Evolutionary conservation across 1,140 invertebrate genomes (phyloP).

Genomic region (Matsumurasca onukii): DNA sequence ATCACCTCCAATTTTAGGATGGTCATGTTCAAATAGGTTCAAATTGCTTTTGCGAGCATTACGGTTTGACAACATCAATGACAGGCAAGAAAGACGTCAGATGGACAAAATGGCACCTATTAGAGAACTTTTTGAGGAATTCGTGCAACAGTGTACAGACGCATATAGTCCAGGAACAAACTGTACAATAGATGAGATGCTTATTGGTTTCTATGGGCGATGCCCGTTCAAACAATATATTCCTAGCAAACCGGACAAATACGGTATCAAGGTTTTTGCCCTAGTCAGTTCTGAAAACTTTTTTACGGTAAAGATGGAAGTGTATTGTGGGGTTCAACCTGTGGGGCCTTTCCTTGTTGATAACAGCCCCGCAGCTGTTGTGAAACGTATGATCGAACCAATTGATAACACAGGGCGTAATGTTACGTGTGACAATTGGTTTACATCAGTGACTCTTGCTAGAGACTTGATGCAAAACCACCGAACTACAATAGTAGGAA

Average conservation of each 20-base stretch:
- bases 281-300: constrained; percentile 1
- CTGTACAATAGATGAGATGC: constrained; percentile 1
- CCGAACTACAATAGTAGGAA: neutral
- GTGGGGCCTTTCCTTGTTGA: neutral
- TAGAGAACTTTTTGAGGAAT: neutral
- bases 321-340: neutral
- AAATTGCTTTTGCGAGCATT: neutral
- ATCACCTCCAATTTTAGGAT: no score
- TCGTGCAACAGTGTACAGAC: neutral
- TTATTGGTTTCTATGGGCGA: neutral
- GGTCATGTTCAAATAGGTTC: neutral
- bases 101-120: neutral
- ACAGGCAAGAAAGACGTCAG: neutral
- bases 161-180: neutral
- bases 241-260: neutral
- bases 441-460: no score
- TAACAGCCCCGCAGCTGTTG: neutral
- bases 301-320: neutral
- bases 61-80: neutral
- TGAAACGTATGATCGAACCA: neutral
- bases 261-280: neutral
- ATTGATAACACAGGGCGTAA: neutral
- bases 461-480: neutral
- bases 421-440: no score
- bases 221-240: constrained; percentile 2